Conservation (phyloP, 1,140 invertebrate genomes). For the Propsilocerus akamusi region DNA sequence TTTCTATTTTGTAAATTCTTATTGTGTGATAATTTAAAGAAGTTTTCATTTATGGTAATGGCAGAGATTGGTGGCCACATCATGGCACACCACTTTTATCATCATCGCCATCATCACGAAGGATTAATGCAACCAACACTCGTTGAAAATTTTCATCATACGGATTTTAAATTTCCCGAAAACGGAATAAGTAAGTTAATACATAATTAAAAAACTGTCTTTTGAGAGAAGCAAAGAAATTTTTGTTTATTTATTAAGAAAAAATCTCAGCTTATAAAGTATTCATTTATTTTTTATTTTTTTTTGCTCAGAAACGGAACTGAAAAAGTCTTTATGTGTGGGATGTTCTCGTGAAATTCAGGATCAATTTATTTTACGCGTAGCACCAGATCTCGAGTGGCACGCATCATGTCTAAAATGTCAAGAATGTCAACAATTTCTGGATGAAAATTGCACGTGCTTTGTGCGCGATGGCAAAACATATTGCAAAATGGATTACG, state of each 20-base stretch:
- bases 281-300: not conserved
- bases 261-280: not conserved
- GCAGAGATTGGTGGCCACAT: constrained; percentile 35
- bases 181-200: not conserved
- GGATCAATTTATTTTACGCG: constrained; percentile 94
- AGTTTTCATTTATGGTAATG: constrained; percentile 28
- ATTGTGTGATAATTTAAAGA: not conserved
- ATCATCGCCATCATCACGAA: constrained; percentile 21
- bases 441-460: constrained; percentile 94
- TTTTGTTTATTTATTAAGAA: not conserved
- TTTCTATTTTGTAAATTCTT: too few species aligned
- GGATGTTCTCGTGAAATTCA: constrained; percentile 93
- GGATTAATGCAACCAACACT: not conserved
- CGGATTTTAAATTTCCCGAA: not conserved
- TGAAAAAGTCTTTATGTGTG: constrained; percentile 70
- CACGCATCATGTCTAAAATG: constrained; percentile 94
- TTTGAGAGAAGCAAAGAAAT: not conserved
- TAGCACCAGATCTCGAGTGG: constrained; percentile 95
- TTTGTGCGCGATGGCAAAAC: constrained; percentile 96
- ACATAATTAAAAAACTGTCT: not conserved
- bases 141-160: not conserved
- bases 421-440: constrained; percentile 88
- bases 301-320: constrained; percentile 52
- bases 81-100: constrained; percentile 34
- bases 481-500: constrained; percentile 95